Base-by-base conservation (phyloP, 2,113 vertebrate species). In the Zapus hudsonius region DNA sequence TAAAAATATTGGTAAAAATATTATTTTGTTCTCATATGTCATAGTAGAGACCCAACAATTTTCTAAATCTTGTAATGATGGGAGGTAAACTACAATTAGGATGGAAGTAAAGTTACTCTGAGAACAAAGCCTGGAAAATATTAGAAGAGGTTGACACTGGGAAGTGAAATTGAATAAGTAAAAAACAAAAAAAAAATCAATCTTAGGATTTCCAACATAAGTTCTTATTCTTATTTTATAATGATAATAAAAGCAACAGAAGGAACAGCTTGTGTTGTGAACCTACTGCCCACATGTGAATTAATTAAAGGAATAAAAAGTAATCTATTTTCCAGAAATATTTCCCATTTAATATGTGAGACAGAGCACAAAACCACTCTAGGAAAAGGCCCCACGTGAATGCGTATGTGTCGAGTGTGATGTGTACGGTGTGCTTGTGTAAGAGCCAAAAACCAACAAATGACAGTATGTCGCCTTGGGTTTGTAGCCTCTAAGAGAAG, bases 21-120 rank as follows among this genome's bases (percentile, higher is more conserved):
- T 88, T 85, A 88, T 42, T 85, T 72, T 19, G 63, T 33, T 9
- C 20, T 73, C 42, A 47, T 55, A 67, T 70, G 84, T 89, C 73
- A 38, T 31, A 64, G 55, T 36, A 1, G 19, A 52, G 70, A 86
- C 52, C 76, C 40, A 64, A 40, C 31, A 86, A 76, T 38, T 55
- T 29, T 63, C 31, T 57, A 93, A 85, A 91, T 64, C 44, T 85
- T 84, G 55, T 80, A 87, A 38, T 73, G 44, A 95, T 84, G 72
- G 55, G 79, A 63, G 12, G 22, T 64, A 47, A 74, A 33, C 15
- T 15, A 17, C 85, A 69, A 67, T n/a, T 84, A 42, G 3, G 59
- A 85, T 69, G 52, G 29, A 92, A 33, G 19, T 64, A 92, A 81
- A 20, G 2, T 4, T 12, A 57, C 19, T 19, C 42, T 33, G 61